These are phyloP conservation scores for Pantherophis vulpinus DNA, from an alignment of 2,797 vertebrate species.

Conservation along the genomic window DNA sequence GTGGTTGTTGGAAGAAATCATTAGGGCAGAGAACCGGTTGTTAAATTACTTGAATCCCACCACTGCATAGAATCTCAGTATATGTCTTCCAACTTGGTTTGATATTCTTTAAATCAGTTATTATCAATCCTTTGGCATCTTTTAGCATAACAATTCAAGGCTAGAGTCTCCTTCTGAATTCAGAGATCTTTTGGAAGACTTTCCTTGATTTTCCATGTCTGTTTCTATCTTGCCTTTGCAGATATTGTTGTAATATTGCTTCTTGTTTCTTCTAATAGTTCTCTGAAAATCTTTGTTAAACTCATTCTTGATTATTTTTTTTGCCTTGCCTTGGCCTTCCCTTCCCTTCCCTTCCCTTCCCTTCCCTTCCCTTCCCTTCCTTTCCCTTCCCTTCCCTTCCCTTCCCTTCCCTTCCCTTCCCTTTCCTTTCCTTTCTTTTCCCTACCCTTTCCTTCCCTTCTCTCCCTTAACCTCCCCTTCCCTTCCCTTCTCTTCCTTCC, in stretches of 20 bases:
- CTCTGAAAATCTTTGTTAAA: background rate
- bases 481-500: background rate
- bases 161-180: background rate
- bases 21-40: no score
- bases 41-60: no score
- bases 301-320: background rate
- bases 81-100: background rate
- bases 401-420: no score
- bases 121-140: background rate
- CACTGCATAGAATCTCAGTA: background rate
- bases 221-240: background rate
- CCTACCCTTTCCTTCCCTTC: background rate
- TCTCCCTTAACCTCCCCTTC: no score
- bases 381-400: background rate
- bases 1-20: no score
- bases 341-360: background rate
- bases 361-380: accelerated
- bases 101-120: background rate
- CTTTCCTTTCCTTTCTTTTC: background rate
- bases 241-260: background rate
- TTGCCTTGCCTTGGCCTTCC: background rate
- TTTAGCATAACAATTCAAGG: background rate
- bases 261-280: background rate
- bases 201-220: background rate
- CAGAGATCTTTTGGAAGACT: background rate